These are phyloP conservation scores for Natrix natrix DNA, from an alignment of 2,797 vertebrate species.

Conservation along the genomic window DNA sequence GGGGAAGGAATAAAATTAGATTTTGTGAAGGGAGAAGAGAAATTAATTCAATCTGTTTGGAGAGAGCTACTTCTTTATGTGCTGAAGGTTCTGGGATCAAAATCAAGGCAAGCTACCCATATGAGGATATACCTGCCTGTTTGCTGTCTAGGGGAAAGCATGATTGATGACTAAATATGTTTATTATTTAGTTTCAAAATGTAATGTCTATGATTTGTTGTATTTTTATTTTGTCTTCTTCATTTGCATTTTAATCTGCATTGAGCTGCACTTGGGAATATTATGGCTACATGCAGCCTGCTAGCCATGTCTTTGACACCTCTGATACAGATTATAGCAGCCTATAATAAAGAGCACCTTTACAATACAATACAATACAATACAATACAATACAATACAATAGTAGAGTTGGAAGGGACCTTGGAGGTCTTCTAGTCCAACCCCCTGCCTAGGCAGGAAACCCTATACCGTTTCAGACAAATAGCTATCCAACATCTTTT, in stretches of 20 bases:
- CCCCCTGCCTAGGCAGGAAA: too few relatives aligned
- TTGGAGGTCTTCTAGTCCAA: too few relatives aligned
- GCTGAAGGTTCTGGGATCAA: background rate
- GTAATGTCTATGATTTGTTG: background rate
- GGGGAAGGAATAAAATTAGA: background rate
- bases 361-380: too few relatives aligned
- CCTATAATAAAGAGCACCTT: background rate
- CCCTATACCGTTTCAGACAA: too few relatives aligned
- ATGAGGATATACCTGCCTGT: background rate
- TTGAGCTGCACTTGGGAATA: background rate
- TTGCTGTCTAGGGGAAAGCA: background rate
- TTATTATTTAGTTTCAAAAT: background rate
- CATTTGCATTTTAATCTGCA: background rate
- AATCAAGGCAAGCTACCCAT: background rate
- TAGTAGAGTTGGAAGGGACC: too few relatives aligned
- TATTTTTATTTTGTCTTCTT: background rate
- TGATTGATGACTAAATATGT: background rate
- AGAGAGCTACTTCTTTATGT: background rate
- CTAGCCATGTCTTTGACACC: background rate
- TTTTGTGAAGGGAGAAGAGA: background rate
- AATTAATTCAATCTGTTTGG: background rate
- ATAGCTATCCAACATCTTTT: too few relatives aligned
- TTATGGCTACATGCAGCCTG: background rate
- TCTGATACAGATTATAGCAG: background rate
- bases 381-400: too few relatives aligned